Evolutionary conservation across 2,888 invertebrate species (phyloP), one percentile per base, ranked within the genome.

Genomic region (Onchidella celtica): DNA sequence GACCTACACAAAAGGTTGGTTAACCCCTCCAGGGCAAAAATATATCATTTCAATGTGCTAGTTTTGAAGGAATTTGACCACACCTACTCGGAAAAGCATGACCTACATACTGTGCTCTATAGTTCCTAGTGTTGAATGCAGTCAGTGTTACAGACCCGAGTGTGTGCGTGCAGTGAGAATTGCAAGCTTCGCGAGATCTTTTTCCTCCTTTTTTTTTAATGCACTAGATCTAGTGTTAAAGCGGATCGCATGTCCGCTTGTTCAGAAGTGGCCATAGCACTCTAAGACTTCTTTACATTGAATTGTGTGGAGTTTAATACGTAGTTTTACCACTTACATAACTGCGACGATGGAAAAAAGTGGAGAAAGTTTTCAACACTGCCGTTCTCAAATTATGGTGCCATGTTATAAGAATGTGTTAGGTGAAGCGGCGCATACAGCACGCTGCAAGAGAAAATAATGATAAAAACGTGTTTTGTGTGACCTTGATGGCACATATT

Each of bases 11-110:
- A 78, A 69, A 70, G 69, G 70, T 61, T 24, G 32, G 40, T 61
- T n/a, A 70, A 55, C 1, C 34, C 24, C 47, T 61, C n/a, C 57
- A 66, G 66, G 9, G 21, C 38, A n/a, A 59, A 59, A 24, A 29
- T 59, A 59, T 69, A 27, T 70, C 17, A 11, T 14, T 70, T 69
- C 9, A 1, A 61, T 69, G 24, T 21, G 27, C 34, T 27, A 36
- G 32, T 61, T 78, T 78, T 78, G 27, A 78, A 78, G 70, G 66
- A 79, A 79, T 79, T 55, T 57, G 79, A 79, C 79, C 79, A 79
- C 79, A 79, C 79, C 79, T 79, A 79, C 79, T 73, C 14, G 55
- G 36, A 40, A n/a, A 73, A 38, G 73, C 27, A 73, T 79, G 79
- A 79, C 79, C 79, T 57, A 79, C 36, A 66, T 73, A 21, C 9